phyloP scores from a whole-genome alignment of 2,113 vertebrate genomes.

The Bos indicus region DNA sequence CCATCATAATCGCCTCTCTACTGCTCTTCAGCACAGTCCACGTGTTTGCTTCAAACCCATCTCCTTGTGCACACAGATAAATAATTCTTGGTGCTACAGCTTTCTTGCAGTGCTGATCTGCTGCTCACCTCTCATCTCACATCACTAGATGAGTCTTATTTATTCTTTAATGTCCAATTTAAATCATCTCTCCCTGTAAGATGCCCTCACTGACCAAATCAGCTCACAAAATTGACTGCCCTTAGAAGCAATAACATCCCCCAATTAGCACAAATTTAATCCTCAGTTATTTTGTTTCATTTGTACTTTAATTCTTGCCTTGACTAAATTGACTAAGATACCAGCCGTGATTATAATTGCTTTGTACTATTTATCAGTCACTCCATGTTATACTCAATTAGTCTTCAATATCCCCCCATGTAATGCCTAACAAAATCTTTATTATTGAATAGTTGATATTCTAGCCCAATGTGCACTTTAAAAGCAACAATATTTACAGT shows the following conservation, averaged over 20 bases:
- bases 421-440: neutral
- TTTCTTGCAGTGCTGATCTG: neutral
- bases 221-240: neutral
- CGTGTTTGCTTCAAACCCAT: neutral
- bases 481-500: neutral
- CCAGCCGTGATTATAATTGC: neutral
- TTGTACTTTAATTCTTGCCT: neutral
- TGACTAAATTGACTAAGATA: neutral
- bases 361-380: neutral
- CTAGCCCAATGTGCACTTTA: neutral
- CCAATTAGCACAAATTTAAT: neutral
- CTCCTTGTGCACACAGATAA: neutral
- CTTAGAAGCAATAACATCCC: neutral
- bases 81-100: neutral
- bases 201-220: neutral
- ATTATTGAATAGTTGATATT: neutral
- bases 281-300: constrained; percentile 15
- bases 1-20: neutral
- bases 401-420: neutral
- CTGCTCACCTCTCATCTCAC: neutral
- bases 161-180: neutral
- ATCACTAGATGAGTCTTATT: neutral
- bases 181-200: neutral
- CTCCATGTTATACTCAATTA: neutral
- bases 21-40: neutral